Percentiles rank a stretch among this genome's conserved stretches.
Conservation (phyloP, 2,113 vertebrate genomes). For the Ancistrus triradiatus region DNA sequence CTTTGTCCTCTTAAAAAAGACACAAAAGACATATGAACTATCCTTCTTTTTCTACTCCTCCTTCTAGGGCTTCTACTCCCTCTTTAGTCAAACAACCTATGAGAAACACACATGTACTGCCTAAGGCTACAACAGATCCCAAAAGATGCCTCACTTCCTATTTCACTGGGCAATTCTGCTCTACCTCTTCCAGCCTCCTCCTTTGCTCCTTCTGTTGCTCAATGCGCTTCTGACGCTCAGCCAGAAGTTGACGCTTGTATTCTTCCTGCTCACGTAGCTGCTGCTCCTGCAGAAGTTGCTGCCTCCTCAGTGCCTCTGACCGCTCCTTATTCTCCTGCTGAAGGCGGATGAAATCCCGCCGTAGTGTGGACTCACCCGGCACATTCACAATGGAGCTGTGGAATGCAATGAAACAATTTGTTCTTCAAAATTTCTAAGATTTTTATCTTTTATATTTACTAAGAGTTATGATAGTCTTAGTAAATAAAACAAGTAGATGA, state of each 20-base stretch:
- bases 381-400: conserved; percentile 94
- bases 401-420: background rate
- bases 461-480: no score
- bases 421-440: background rate
- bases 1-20: no score
- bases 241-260: conserved; percentile 93
- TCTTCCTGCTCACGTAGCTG: conserved; percentile 96
- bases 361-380: conserved; percentile 93
- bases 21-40: no score
- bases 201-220: conserved; percentile 97
- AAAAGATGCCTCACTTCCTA: background rate
- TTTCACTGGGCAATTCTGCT: background rate
- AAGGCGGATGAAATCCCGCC: conserved; percentile 92
- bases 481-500: no score
- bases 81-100: no score
- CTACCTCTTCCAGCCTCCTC: conserved; percentile 89
- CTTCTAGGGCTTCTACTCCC: background rate
- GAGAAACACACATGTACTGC: no score
- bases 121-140: background rate
- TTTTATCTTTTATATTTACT: no score
- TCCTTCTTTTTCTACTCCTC: no score
- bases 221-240: conserved; percentile 91
- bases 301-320: conserved; percentile 89
- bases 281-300: conserved; percentile 95
- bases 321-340: conserved; percentile 99